phyloP scores from a whole-genome alignment of 2,797 vertebrate species.

The Heteromormyrus szaboi region DNA sequence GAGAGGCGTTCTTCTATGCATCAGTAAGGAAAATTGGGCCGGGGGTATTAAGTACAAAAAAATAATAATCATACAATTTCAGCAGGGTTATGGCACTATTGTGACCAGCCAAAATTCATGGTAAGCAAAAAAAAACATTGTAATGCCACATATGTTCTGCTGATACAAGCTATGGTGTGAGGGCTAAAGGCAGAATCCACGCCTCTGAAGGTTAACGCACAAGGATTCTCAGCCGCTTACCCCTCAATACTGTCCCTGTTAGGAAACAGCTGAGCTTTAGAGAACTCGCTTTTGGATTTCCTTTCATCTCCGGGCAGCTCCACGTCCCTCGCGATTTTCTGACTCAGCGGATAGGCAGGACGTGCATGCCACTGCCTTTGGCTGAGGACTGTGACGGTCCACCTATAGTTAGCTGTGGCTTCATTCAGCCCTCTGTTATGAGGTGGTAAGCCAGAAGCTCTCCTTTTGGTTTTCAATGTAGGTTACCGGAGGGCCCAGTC shows the following conservation, averaged over 20 bases:
- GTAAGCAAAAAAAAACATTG: neutral
- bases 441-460: neutral
- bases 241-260: neutral
- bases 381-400: neutral
- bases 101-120: neutral
- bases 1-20: neutral
- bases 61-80: neutral
- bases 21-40: neutral
- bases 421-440: neutral
- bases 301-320: neutral
- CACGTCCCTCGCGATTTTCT: neutral
- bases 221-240: neutral
- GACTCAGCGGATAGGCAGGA: slow-evolving; percentile 1
- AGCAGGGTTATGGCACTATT: neutral
- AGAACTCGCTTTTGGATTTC: neutral
- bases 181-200: neutral
- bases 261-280: neutral
- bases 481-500: neutral
- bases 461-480: neutral
- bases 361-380: neutral
- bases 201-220: neutral
- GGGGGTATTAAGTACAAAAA: neutral
- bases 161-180: neutral
- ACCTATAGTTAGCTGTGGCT: neutral
- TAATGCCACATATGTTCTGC: neutral